A percentile compares a stretch with the other conserved stretches of the same genome.
Evolutionary conservation across 2,797 vertebrate genomes (phyloP).

Genomic region (Peromyscus aztecus): DNA sequence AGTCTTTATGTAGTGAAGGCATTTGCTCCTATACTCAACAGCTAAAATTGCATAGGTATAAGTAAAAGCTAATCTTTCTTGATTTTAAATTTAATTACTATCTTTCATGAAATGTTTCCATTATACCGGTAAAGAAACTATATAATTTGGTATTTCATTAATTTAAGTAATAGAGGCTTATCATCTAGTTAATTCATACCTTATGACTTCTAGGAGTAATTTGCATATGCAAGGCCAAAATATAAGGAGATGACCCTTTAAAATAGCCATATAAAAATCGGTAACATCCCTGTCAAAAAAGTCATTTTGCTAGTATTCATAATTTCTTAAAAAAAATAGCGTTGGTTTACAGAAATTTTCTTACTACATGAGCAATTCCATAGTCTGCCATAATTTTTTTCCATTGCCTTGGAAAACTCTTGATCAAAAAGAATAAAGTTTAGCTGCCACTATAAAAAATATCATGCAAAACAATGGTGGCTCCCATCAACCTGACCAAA

Average conservation of each 20-base stretch:
- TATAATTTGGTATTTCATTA: neutral
- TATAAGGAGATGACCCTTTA: neutral
- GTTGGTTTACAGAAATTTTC: neutral
- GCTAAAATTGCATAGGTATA: neutral
- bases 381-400: neutral
- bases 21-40: neutral
- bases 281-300: neutral
- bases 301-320: neutral
- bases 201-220: neutral
- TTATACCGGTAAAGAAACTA: neutral
- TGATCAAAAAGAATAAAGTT: neutral
- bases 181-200: neutral
- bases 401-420: neutral
- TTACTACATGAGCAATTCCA: neutral
- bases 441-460: neutral
- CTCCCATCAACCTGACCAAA: neutral
- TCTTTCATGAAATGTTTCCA: neutral
- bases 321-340: slow-evolving; percentile 32
- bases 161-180: neutral
- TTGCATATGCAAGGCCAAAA: neutral
- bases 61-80: neutral
- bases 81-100: slow-evolving; percentile 55
- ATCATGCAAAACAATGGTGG: neutral
- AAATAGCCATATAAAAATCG: neutral
- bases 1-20: slow-evolving; percentile 12